Base-by-base conservation (phyloP, 2,797 vertebrate species). In the Periophthalmus magnuspinnatus region DNA sequence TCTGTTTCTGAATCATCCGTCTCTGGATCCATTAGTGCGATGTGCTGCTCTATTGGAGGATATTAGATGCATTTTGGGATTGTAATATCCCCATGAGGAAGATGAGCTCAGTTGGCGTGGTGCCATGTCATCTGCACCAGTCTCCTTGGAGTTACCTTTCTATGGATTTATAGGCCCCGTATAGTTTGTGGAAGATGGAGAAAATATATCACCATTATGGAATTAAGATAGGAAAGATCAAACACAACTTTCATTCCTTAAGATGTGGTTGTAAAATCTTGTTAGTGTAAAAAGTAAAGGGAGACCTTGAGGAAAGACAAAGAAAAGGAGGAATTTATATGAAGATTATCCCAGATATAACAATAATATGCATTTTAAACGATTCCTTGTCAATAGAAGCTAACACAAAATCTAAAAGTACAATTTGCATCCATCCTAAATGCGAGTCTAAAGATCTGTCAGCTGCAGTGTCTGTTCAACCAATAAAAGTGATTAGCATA, bases 51-150 rank as follows among this genome's bases (percentile, higher is more conserved):
- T 19, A 71, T 21, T 64, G 63, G 74, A 80, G 67, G 10, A 74
- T 64, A 88, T 75, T 67, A 83, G 63, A 72, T 50, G 72, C 62
- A 64, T 74, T 77, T 84, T 74, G 56, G 72, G 58, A 65, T 65
- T 69, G 58, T 55, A 80, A 36, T 78, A 63, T 73, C 56, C 67
- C 38, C 33, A 59, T 56, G 36, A 78, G 54, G 66, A 86, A 74
- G 71, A 81, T 77, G 57, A 63, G 75, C 24, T 54, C 41, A 62
- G 71, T 71, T 83, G 83, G 81, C 75, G 72, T 32, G 28, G 47
- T 52, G 75, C 82, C 86, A 82, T 75, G 6, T 38, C 50, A 45
- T 55, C 48, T 73, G 19, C 56, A 45, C 56, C 68, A 41, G 56
- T 71, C 67, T 77, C 76, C 58, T 77, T 57, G 0, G 62, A 63